Conservation (phyloP, 2,113 vertebrate species). For the Macaca mulatta region DNA sequence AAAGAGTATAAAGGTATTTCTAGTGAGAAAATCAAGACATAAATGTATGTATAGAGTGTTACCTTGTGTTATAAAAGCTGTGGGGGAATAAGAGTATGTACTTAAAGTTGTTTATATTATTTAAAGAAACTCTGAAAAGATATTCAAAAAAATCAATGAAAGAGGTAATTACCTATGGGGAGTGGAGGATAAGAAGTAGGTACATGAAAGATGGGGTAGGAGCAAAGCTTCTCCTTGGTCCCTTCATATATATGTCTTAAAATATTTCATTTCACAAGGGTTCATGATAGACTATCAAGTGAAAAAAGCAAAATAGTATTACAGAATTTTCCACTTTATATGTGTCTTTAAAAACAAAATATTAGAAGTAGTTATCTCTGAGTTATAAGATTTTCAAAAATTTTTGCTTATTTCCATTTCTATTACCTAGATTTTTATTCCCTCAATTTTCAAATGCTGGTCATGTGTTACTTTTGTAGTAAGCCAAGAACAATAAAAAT, state of each 20-base stretch:
- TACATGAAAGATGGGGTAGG: neutral
- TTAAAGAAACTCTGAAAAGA: neutral
- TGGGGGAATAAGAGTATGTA: neutral
- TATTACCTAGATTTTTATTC: neutral
- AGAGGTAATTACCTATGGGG: neutral
- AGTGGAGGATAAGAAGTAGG: neutral
- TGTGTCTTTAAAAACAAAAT: neutral
- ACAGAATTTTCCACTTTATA: neutral
- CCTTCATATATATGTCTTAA: neutral
- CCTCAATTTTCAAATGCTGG: neutral
- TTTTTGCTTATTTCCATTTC: constrained; percentile 3
- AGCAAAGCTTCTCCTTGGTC: neutral
- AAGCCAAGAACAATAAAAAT: neutral
- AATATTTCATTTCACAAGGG: neutral
- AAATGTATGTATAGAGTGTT: neutral
- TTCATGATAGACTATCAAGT: neutral
- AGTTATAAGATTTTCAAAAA: neutral
- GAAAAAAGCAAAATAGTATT: neutral
- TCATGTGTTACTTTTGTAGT: neutral
- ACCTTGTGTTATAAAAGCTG: neutral
- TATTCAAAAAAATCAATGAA: neutral
- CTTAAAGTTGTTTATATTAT: neutral
- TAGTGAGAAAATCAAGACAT: neutral
- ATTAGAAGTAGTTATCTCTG: neutral
- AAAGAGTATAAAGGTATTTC: neutral